Evolutionary conservation across 2,113 vertebrate species (phyloP), one percentile per base, ranked within the genome.

Genomic region (Panthera uncia): DNA sequence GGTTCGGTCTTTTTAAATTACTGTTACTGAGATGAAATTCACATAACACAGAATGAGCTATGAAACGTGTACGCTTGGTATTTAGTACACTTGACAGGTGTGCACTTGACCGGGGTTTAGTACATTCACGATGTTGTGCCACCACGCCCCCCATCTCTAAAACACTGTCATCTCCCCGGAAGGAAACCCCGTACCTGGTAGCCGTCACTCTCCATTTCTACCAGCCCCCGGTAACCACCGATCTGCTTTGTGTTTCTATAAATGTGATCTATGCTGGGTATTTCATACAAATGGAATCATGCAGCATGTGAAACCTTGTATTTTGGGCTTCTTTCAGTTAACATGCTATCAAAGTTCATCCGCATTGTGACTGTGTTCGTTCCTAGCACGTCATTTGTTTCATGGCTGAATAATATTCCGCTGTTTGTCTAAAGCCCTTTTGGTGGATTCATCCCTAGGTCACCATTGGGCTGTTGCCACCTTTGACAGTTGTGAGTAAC

Each of bases 61-160:
- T 61, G 38, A 19, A 6, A 89, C 23, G 23, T 14, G 0, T 14
- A 48, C 29, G 27, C 19, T 7, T 52, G 14, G 3, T 5, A 48
- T 16, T 94, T 57, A n/a, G 8, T 27, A 23, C 23, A 45, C 45
- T 45, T 45, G 7, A 45, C 8, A 0, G 8, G 45, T 45, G 45
- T 45, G 45, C 45, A 45, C 1, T 45, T 45, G 45, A 9, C 45
- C 45, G 45, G 45, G 45, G 45, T 16, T 95, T 57, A n/a, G 11
- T 27, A 23, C 23, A 45, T 31, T 50, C 10, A 15, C 31, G 31
- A 2, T 5, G 2, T 25, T 33, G 1, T 41, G 0, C 7, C 27
- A 78, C 9, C 55, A 63, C 36, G 45, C 45, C 10, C 23, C 90
- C 50, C 52, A 48, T 19, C 27, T 68, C 68, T n/a, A 29, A 68